Base-by-base conservation (phyloP, 1,140 invertebrate genomes). In the Tribolium castaneum region DNA sequence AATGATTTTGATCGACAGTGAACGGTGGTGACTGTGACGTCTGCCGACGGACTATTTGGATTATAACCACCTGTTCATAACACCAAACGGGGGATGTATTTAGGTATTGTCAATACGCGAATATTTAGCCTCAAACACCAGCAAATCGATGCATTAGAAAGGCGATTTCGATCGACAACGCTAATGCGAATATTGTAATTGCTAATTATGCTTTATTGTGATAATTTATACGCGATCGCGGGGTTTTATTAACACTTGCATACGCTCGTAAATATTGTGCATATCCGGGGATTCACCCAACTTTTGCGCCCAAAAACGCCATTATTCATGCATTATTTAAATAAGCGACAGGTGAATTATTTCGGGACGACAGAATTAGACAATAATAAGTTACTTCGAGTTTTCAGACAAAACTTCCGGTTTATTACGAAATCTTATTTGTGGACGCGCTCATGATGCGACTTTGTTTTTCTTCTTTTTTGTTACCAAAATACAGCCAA, bases 51-150 rank as follows among this genome's bases (percentile, higher is more conserved):
- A 66, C 54, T 59, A 10, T 59, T 35, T 66, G 59, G 59, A 66
- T 66, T 66, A 66, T 66, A 66, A 66, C 59, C 59, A 66, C 59
- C 59, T 66, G 59, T 66, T 66, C 59, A 35, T 66, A 66, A 66
- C 59, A 66, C 3, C 59, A 12, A 66, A 66, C 25, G 59, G 59
- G 54, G 59, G 59, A 66, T 66, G 71, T 73, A 73, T 50, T 73
- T 73, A 73, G 71, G 71, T 73, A 73, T 73, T 73, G 50, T 0
- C 12, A 25, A n/a, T 10, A n/a, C 25, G 6, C 54, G 4, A 59
- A 7, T 59, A 59, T 59, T n/a, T 35, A 22, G 56, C 22, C 56
- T 66, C 6, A 35, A 35, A 34, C 34, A 6, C n/a, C 9, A 13
- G 34, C 9, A 66, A 66, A 59, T 9, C 19, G 54, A 54, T 54